Conservation (phyloP, 2,797 vertebrate species). For the Momotus momota region DNA sequence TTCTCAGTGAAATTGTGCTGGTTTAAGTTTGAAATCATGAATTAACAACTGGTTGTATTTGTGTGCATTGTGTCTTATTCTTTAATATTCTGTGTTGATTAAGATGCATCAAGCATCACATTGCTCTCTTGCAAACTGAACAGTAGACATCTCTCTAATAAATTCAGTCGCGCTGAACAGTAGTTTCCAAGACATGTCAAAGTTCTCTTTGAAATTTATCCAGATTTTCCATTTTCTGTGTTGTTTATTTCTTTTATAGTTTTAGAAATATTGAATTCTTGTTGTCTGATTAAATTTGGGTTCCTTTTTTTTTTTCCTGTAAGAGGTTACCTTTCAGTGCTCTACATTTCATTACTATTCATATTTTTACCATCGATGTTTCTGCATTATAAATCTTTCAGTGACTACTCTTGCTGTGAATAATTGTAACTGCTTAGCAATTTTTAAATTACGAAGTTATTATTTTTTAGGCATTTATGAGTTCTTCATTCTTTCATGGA, state of each 20-base stretch:
- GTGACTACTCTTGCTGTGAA: background rate
- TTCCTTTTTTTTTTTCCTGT: background rate
- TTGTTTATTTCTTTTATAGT: background rate
- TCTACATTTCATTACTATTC: background rate
- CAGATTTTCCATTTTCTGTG: background rate
- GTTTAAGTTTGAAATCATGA: background rate
- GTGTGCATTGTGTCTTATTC: background rate
- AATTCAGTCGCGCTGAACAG: conserved; percentile 23
- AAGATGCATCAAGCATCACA: conserved; percentile 28
- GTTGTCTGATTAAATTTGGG: background rate
- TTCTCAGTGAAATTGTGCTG: background rate
- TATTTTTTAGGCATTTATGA: background rate
- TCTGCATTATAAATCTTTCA: background rate
- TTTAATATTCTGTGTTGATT: conserved; percentile 40
- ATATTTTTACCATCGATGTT: background rate
- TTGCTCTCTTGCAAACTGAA: conserved; percentile 55
- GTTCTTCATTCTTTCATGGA: background rate
- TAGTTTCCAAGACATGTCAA: conserved; percentile 23
- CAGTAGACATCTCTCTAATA: conserved; percentile 39
- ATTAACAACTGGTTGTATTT: background rate
- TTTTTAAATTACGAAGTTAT: background rate
- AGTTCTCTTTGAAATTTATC: background rate
- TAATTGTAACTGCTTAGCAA: background rate
- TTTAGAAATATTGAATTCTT: background rate
- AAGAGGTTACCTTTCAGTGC: background rate